phyloP scores from a whole-genome alignment of 2,797 vertebrate genomes.

The Cossypha heuglini region DNA sequence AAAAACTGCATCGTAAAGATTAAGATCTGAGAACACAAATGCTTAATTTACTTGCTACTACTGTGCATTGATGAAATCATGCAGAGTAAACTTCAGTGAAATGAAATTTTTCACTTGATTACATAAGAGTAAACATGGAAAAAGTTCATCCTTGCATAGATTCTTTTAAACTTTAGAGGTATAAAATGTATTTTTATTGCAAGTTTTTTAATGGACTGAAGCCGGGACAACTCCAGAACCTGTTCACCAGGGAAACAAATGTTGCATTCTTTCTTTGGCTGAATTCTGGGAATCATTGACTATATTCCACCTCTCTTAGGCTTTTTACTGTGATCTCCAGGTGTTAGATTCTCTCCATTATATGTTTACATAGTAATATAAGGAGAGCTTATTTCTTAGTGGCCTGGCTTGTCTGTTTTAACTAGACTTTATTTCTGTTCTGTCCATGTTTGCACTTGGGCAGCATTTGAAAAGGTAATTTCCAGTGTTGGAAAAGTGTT shows the following conservation, averaged over 20 bases:
- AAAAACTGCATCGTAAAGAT: conserved; percentile 4
- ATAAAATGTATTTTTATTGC: background rate
- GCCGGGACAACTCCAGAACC: background rate
- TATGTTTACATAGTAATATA: background rate
- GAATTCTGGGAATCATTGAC: background rate
- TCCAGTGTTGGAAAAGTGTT: background rate
- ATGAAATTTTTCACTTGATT: conserved; percentile 22
- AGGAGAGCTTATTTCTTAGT: background rate
- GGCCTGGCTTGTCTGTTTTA: background rate
- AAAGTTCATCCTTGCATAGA: background rate
- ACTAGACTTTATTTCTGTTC: background rate
- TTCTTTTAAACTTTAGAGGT: background rate
- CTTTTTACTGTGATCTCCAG: background rate
- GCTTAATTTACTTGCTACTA: conserved; percentile 22
- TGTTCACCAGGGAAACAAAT: background rate
- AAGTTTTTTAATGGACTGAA: background rate
- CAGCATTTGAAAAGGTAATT: background rate
- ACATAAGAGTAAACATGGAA: background rate
- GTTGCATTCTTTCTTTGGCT: background rate
- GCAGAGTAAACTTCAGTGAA: background rate
- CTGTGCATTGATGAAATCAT: background rate
- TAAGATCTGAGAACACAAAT: background rate
- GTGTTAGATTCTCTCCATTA: background rate
- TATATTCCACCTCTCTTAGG: background rate
- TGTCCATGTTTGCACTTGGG: background rate